Percentiles rank a stretch among this genome's conserved stretches.
Evolutionary conservation across 2,888 invertebrate species (phyloP).

Genomic region (Apoderus coryli): DNA sequence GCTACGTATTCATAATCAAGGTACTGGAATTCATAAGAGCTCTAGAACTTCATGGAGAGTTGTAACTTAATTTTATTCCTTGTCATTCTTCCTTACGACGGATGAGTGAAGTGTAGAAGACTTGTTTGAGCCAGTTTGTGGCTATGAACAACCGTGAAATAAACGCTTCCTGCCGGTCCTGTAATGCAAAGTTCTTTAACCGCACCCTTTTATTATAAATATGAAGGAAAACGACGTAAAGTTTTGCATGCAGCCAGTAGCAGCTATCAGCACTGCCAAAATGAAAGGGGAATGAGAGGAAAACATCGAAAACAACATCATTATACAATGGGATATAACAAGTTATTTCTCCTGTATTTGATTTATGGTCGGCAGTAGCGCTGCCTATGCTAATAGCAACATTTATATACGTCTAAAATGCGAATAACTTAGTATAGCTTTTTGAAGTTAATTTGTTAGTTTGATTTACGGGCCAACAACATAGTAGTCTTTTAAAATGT

Average conservation of each 20-base stretch:
- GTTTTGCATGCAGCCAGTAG: slow-evolving; percentile 29
- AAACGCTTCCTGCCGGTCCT: too few relatives aligned
- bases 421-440: slow-evolving; percentile 32
- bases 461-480: slow-evolving; percentile 36
- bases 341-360: slow-evolving; percentile 34
- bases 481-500: too few relatives aligned
- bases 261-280: not conserved
- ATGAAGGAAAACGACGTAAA: slow-evolving; percentile 18
- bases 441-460: slow-evolving; percentile 36
- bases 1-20: too few relatives aligned
- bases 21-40: too few relatives aligned
- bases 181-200: too few relatives aligned
- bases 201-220: slow-evolving; percentile 13
- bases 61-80: too few relatives aligned
- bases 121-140: too few relatives aligned
- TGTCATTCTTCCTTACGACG: too few relatives aligned
- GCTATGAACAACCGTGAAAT: too few relatives aligned
- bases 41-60: too few relatives aligned
- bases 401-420: slow-evolving; percentile 33
- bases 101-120: too few relatives aligned
- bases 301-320: slow-evolving; percentile 32
- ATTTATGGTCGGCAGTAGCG: slow-evolving; percentile 33
- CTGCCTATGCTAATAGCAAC: slow-evolving; percentile 36
- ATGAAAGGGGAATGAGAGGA: slow-evolving; percentile 23
- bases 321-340: slow-evolving; percentile 34